Conservation (phyloP, 1,140 invertebrate species). For the Nymphalis io region DNA sequence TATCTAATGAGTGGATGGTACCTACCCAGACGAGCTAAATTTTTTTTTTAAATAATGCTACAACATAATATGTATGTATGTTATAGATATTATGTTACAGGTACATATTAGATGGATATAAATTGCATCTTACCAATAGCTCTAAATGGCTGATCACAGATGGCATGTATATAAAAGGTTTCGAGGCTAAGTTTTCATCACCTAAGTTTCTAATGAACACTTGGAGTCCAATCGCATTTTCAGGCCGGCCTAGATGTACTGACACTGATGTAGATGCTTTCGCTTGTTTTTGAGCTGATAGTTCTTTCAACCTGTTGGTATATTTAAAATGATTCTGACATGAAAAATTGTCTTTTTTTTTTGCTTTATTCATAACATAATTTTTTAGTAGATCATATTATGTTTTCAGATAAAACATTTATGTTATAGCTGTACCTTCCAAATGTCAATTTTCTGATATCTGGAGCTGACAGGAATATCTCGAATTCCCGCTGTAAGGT, state of each 20-base stretch:
- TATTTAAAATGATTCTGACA: too few relatives aligned
- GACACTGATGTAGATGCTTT: constrained; percentile 71
- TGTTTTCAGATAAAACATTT: not conserved
- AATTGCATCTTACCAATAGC: constrained; percentile 52
- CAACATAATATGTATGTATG: too few relatives aligned
- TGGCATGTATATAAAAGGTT: constrained; percentile 75
- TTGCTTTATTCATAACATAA: too few relatives aligned
- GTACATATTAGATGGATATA: too few relatives aligned
- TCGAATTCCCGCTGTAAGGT: constrained; percentile 92
- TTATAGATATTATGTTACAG: too few relatives aligned
- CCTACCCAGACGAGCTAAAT: too few relatives aligned
- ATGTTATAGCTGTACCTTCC: constrained; percentile 57
- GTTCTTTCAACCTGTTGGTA: constrained; percentile 81
- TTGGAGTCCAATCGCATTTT: constrained; percentile 70
- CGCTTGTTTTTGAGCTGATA: constrained; percentile 81
- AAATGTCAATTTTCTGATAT: constrained; percentile 85
- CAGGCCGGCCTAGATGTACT: constrained; percentile 50
- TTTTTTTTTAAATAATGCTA: too few relatives aligned
- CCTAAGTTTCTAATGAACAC: constrained; percentile 81
- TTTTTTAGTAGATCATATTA: too few relatives aligned
- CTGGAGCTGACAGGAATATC: constrained; percentile 88
- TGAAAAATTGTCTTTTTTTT: too few relatives aligned
- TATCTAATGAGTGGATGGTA: too few relatives aligned
- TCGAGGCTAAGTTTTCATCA: constrained; percentile 74
- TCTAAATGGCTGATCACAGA: constrained; percentile 73